Base-by-base conservation (phyloP, 1,140 invertebrate genomes). In the Zaprionus taronus region DNA sequence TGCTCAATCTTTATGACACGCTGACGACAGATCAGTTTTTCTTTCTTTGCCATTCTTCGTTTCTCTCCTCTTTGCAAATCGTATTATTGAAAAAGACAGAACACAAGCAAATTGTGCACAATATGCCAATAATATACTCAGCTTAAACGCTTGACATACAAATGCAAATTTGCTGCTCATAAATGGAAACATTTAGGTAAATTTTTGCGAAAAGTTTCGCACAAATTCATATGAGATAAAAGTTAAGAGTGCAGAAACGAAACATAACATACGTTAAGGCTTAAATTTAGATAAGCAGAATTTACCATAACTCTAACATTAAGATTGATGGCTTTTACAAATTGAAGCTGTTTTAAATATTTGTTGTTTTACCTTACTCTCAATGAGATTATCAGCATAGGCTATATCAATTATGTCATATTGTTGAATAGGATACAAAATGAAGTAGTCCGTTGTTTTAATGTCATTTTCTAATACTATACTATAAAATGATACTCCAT, bases 1-100 rank as follows among this genome's bases (percentile, higher is more conserved):
- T 17, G n/a, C 47, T 53, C 20, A 41, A 55, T 61, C 58, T 41
- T 55, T 12, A 66, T 31, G 36, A 20, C 62, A 31, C 20, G 31
- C 31, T n/a, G 47, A 34, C 62, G 34, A 66, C 24, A 31, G 55
- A 44, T 57, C 53, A 24, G 6, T 56, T 47, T 34, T 17, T 17
- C 28, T 41, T 44, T 44, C 11, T 12, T 31, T 31, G 28, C 7
- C 28, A 20, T 44, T 44, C 17, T 36, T 51, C 15, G 14, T 24
- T 22, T 34, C 4, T 36, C 38, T 55, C 9, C n/a, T 15, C 0
- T 26, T 28, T 1, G 11, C 20, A 65, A 53, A 65, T 65, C n/a
- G 22, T 38, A 26, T 65, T 65, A 55, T 55, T 20, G 20, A n/a
- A 55, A 53, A 26, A 9, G 47, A 22, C 12, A 12, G 24, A n/a